Evolutionary conservation across 2,797 vertebrate genomes (phyloP).

Genomic region (Thaleichthys pacificus): DNA sequence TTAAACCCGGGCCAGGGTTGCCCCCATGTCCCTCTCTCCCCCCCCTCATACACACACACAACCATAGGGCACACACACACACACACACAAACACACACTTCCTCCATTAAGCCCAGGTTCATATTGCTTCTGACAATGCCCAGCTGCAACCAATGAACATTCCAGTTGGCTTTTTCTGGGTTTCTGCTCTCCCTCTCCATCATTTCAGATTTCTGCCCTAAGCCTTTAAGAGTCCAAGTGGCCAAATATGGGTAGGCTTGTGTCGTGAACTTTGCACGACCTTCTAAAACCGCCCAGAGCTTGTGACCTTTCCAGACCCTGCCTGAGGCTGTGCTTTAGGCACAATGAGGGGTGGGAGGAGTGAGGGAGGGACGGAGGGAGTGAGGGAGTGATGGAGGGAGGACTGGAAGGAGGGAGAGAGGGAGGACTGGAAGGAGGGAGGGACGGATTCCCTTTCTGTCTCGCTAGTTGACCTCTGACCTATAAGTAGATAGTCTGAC

Average conservation of each 20-base stretch:
- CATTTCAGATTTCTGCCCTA: constrained; percentile 73
- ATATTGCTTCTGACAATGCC: constrained; percentile 68
- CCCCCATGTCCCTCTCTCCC: not conserved
- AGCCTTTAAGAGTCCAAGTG: constrained; percentile 70
- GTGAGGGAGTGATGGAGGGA: too few species aligned
- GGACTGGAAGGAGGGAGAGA: too few species aligned
- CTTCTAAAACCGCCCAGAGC: constrained; percentile 59
- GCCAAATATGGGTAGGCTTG: constrained; percentile 67
- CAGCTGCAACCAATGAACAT: constrained; percentile 81
- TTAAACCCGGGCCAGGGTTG: not conserved
- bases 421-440: not conserved
- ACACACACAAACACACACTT: constrained; percentile 51
- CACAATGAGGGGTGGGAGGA: not conserved
- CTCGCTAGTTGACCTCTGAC: constrained; percentile 37
- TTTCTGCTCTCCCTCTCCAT: constrained; percentile 55
- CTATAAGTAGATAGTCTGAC: constrained; percentile 9
- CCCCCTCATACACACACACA: not conserved
- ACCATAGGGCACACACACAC: not conserved
- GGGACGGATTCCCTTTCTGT: not conserved
- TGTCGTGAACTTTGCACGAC: constrained; percentile 71
- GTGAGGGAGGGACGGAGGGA: too few species aligned
- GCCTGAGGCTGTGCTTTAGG: constrained; percentile 43
- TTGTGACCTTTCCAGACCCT: constrained; percentile 69
- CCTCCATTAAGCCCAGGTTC: constrained; percentile 65
- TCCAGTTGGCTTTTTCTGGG: constrained; percentile 59